Conservation (phyloP, 2,113 vertebrate genomes). For the Alligator mississippiensis region DNA sequence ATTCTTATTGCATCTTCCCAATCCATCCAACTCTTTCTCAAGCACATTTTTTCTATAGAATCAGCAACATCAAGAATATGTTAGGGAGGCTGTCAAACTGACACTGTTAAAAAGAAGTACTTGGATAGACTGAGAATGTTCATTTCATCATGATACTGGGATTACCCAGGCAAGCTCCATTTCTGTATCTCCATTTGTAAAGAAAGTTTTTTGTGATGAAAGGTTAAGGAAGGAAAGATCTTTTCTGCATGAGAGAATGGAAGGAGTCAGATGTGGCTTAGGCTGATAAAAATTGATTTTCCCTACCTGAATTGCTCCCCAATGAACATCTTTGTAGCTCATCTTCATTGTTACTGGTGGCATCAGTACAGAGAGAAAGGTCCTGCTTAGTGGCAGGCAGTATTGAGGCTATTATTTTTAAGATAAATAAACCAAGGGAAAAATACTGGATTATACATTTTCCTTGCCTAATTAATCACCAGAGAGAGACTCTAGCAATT, state of each 20-base stretch:
- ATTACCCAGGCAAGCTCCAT: rapidly evolving
- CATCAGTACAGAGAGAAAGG: neutral
- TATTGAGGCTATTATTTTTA: neutral
- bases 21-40: rapidly evolving
- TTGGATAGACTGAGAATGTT: neutral
- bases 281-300: neutral
- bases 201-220: neutral
- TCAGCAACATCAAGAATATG: neutral
- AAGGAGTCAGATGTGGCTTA: neutral
- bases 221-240: neutral
- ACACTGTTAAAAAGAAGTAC: neutral
- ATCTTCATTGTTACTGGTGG: neutral
- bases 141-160: rapidly evolving
- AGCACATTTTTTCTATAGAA: neutral
- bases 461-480: neutral
- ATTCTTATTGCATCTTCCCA: neutral
- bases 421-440: neutral
- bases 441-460: neutral
- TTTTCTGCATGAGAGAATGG: neutral
- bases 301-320: neutral
- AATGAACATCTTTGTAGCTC: neutral
- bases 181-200: neutral
- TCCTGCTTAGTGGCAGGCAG: neutral
- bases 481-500: neutral
- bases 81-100: too few relatives aligned